These are phyloP conservation scores for Thaumetopoea pityocampa DNA, from an alignment of 1,140 invertebrate species.

Conservation along the genomic window DNA sequence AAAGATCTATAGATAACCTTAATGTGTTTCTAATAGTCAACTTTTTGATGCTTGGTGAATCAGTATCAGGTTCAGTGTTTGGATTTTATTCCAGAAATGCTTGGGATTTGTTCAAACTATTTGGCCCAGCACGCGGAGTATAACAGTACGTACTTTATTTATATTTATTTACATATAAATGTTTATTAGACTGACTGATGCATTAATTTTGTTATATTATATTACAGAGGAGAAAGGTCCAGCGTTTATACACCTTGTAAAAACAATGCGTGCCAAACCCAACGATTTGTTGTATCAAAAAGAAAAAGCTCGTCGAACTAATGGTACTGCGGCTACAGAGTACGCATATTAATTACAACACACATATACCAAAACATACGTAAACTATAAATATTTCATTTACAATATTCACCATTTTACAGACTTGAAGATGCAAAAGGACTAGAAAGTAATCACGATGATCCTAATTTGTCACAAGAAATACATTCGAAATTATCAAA, in stretches of 20 bases:
- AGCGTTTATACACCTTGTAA: constrained; percentile 41
- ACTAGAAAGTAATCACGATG: constrained; percentile 47
- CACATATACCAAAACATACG: too few relatives aligned
- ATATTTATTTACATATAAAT: background rate
- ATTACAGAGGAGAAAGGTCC: constrained; percentile 53
- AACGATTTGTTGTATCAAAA: constrained; percentile 38
- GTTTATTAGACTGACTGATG: constrained; percentile 1
- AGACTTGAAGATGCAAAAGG: constrained; percentile 46
- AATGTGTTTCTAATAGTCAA: background rate
- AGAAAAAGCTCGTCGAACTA: constrained; percentile 33
- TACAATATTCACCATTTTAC: constrained; percentile 5
- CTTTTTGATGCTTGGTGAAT: background rate
- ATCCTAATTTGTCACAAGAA: constrained; percentile 47
- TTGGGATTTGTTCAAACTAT: constrained; percentile 48
- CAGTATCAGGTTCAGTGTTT: background rate
- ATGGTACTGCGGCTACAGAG: constrained; percentile 40
- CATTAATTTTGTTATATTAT: background rate
- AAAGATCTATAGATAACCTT: too few relatives aligned
- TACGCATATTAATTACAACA: too few relatives aligned
- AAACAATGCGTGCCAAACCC: constrained; percentile 38
- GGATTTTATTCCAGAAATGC: constrained; percentile 40
- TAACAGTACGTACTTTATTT: constrained; percentile 43
- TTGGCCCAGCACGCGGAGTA: constrained; percentile 51
- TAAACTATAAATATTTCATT: background rate
- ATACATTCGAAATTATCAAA: constrained; percentile 39